Base-by-base conservation (phyloP, 1,140 invertebrate species). In the Idris sp. region DNA sequence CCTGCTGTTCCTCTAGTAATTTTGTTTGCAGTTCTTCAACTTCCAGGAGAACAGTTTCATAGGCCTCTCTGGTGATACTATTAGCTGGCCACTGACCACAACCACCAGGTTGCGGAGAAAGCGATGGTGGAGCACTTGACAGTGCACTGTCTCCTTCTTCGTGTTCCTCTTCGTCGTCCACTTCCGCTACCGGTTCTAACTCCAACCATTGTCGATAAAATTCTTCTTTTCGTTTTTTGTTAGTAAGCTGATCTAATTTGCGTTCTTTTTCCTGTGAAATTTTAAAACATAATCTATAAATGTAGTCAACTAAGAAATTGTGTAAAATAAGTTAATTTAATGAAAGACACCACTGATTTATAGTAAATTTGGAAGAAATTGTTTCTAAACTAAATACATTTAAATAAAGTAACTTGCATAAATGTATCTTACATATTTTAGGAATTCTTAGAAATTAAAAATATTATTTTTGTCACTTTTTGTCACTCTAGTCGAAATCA, bases 261-360 rank as follows among this genome's bases (percentile, higher is more conserved):
- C 85, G 80, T 30, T 87, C 83, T 26, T 83, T 84, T 38, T 85
- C 84, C 81, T 87, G 25, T n/a, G n/a, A n/a, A n/a, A n/a, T n/a
- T n/a, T n/a, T n/a, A n/a, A n/a, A n/a, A n/a, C n/a, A n/a, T n/a
- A n/a, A n/a, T n/a, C n/a, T n/a, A n/a, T n/a, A n/a, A n/a, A n/a
- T n/a, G n/a, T n/a, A n/a, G n/a, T n/a, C n/a, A n/a, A n/a, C n/a
- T n/a, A n/a, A n/a, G n/a, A n/a, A n/a, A n/a, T n/a, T n/a, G n/a
- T n/a, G n/a, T n/a, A n/a, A n/a, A n/a, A n/a, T n/a, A n/a, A n/a
- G n/a, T n/a, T n/a, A n/a, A n/a, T n/a, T n/a, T n/a, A n/a, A n/a
- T n/a, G n/a, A n/a, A n/a, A n/a, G n/a, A n/a, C n/a, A n/a, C n/a
- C n/a, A n/a, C n/a, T n/a, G n/a, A n/a, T n/a, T n/a, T n/a, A n/a